Base-by-base conservation (phyloP, 2,888 invertebrate genomes). In the Xiphydria camelus region DNA sequence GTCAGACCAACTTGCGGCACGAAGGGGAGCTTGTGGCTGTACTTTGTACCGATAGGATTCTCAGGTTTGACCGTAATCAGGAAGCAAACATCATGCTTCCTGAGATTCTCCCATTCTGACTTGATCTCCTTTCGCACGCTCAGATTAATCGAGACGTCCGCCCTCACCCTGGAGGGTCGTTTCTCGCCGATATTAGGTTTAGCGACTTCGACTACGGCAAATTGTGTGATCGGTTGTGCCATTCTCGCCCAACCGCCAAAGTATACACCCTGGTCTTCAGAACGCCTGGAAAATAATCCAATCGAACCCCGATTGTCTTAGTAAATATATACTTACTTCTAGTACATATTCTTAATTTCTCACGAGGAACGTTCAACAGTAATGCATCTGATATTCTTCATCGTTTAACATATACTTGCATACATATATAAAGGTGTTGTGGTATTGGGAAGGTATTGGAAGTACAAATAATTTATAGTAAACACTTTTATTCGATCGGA, bases 191-290 rank as follows among this genome's bases (percentile, higher is more conserved):
- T 89, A 70, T 92, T 91, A 0, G 93, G 92, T 65, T 92, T 92
- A 0, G 91, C 88, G 5, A 96, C 95, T 78, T 98, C 97, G 0
- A 97, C 93, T 1, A 98, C 92, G 2, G 91, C 89, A 76, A 99
- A 98, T 47, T 88, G 87, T 5, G 88, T 83, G 44, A 99, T 89
- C 0, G 96, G 94, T 61, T 96, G 89, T 0, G 98, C 98, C 98
- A 99, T 99, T 51, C 98, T 82, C 0, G 98, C 97, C 98, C 99
- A 99, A 2, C 99, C 99, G 9, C 96, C 96, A 78, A 95, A 99
- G 64, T 91, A 88, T 1, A 88, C 85, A 40, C 83, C 84, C 1
- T 82, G 86, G 70, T 94, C 93, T 79, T 96, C 97, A 1, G 94
- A 80, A 72, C 84, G 83, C 90, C 89, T 89, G 64, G 4, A 21